Percentiles rank a stretch among this genome's conserved stretches.
These are phyloP conservation scores for Hestina assimilis DNA, from an alignment of 1,140 invertebrate species.

Conservation along the genomic window DNA sequence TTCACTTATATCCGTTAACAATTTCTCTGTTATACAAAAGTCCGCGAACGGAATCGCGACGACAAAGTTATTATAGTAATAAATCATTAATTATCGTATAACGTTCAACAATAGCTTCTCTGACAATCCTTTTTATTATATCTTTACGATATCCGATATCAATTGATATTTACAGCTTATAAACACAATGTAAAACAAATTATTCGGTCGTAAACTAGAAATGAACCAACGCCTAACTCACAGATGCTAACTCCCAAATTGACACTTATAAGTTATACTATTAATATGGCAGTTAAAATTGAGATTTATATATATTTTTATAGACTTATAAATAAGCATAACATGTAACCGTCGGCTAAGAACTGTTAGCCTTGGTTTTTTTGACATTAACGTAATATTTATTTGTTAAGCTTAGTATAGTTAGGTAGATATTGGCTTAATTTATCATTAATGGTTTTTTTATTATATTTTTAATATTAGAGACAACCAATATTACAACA, in stretches of 20 bases:
- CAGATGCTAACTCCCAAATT: not conserved
- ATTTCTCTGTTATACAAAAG: no score
- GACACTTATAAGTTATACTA: constrained; percentile 15
- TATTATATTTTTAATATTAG: not conserved
- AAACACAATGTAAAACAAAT: constrained; percentile 7
- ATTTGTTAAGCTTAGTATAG: no score
- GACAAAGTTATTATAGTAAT: no score
- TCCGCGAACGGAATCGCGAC: no score
- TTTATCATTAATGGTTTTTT: no score
- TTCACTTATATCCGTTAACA: no score
- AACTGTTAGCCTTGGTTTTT: no score
- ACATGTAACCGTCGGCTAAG: no score
- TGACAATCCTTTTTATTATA: constrained; percentile 1
- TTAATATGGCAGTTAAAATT: not conserved
- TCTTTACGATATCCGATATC: constrained; percentile 11
- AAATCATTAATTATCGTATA: no score
- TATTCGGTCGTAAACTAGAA: constrained; percentile 13
- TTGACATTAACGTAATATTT: no score
- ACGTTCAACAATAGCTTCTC: not conserved
- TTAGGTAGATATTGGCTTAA: no score
- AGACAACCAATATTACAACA: no score
- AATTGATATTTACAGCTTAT: constrained; percentile 16
- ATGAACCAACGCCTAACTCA: constrained; percentile 6
- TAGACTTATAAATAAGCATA: not conserved
- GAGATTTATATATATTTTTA: constrained; percentile 17